phyloP scores from a whole-genome alignment of 2,888 invertebrate species.

The Trisateles emortualis region DNA sequence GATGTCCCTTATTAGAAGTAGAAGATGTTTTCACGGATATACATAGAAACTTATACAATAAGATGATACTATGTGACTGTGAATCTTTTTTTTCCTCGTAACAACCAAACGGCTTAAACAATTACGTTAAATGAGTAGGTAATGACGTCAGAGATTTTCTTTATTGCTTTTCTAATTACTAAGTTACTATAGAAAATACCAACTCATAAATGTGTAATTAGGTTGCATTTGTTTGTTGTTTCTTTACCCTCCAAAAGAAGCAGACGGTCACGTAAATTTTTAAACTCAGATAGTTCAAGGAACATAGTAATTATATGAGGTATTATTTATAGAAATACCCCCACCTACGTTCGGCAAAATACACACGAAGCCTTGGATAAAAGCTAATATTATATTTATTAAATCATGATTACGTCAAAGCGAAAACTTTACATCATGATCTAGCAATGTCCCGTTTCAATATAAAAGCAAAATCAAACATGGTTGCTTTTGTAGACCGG shows the following conservation, averaged over 20 bases:
- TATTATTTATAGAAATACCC: neutral
- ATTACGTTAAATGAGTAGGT: neutral
- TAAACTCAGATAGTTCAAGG: no score
- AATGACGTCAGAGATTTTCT: neutral
- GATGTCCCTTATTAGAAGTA: neutral
- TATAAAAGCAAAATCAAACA: slow-evolving; percentile 19
- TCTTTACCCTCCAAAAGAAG: neutral
- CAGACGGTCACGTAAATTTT: no score
- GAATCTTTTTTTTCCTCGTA: neutral
- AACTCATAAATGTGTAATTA: neutral
- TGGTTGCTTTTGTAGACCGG: slow-evolving; percentile 42
- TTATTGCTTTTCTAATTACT: neutral
- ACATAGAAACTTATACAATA: neutral
- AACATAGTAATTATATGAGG: neutral
- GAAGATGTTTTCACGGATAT: neutral
- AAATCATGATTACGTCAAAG: neutral
- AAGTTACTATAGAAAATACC: neutral
- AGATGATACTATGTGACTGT: neutral
- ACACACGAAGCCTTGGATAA: neutral
- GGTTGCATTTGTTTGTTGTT: no score
- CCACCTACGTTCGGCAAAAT: neutral
- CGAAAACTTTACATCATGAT: neutral
- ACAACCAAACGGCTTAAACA: neutral
- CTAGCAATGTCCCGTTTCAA: slow-evolving; percentile 23
- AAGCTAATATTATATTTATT: neutral